Evolutionary conservation across 1,140 invertebrate species (phyloP).

Genomic region (Bursaphelenchus mucronatus): DNA sequence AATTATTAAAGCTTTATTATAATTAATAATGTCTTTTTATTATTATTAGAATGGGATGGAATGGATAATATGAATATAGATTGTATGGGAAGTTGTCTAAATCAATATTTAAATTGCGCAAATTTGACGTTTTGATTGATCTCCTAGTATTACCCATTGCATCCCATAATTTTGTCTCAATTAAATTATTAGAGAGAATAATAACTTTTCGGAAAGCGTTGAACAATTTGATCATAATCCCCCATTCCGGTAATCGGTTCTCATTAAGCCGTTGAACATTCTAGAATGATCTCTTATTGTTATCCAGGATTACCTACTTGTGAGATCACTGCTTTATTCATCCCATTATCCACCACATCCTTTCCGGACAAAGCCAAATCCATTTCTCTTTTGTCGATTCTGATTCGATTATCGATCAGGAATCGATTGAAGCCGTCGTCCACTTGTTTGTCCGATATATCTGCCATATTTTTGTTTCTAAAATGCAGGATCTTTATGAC

Average conservation of each 20-base stretch:
- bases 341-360: constrained; percentile 51
- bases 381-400: constrained; percentile 44
- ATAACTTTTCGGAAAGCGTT: constrained; percentile 52
- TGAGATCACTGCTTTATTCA: constrained; percentile 48
- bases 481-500: constrained; percentile 6
- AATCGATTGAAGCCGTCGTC: constrained; percentile 52
- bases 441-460: constrained; percentile 48
- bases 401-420: constrained; percentile 43
- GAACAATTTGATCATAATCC: constrained; percentile 42
- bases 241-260: constrained; percentile 43
- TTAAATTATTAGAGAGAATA: constrained; percentile 3
- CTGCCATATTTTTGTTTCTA: constrained; percentile 41
- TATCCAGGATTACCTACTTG: constrained; percentile 25
- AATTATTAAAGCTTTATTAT: too few relatives aligned
- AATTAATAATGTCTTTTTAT: background rate
- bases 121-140: constrained; percentile 3
- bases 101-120: background rate
- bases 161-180: background rate
- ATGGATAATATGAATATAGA: constrained; percentile 6
- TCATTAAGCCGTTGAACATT: constrained; percentile 23
- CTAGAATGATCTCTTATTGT: constrained; percentile 1
- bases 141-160: constrained; percentile 7
- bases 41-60: constrained; percentile 6
- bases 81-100: constrained; percentile 8
- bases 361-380: constrained; percentile 40